Conservation (phyloP, 2,888 invertebrate genomes). For the Orthosia gracilis region DNA sequence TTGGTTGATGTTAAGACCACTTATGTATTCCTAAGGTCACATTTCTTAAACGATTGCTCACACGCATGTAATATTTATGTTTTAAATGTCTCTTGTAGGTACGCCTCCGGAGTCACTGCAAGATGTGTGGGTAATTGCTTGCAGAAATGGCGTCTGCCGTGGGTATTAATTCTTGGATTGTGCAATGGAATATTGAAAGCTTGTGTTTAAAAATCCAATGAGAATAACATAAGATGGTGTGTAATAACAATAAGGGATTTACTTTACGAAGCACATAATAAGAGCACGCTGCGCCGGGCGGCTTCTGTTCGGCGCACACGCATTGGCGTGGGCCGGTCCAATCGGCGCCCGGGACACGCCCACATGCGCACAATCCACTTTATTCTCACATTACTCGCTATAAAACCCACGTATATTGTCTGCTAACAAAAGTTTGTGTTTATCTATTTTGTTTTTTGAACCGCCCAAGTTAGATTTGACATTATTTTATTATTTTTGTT, state of each 20-base stretch:
- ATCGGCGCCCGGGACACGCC: slow-evolving; percentile 86
- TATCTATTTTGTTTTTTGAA: slow-evolving; percentile 25
- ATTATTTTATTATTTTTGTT: slow-evolving; percentile 4
- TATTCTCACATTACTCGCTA: slow-evolving; percentile 57
- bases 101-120: background rate
- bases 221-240: slow-evolving; percentile 43
- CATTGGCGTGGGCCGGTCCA: slow-evolving; percentile 88
- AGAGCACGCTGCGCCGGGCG: slow-evolving; percentile 48
- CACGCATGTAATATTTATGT: slow-evolving; percentile 54
- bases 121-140: slow-evolving; percentile 18
- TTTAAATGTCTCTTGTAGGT: slow-evolving; percentile 45
- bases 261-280: slow-evolving; percentile 67
- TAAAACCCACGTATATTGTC: slow-evolving; percentile 31
- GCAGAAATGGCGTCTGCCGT: slow-evolving; percentile 11
- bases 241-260: slow-evolving; percentile 50
- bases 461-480: background rate
- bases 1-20: slow-evolving; percentile 68
- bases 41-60: slow-evolving; percentile 67
- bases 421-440: slow-evolving; percentile 28
- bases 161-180: slow-evolving; percentile 28
- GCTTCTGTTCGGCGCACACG: slow-evolving; percentile 89
- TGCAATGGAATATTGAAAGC: slow-evolving; percentile 32
- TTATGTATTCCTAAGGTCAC: slow-evolving; percentile 79
- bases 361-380: slow-evolving; percentile 71
- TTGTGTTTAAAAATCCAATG: slow-evolving; percentile 24